Base-by-base conservation (phyloP, 2,888 invertebrate genomes). In the Disparrhopalites patrizii region DNA sequence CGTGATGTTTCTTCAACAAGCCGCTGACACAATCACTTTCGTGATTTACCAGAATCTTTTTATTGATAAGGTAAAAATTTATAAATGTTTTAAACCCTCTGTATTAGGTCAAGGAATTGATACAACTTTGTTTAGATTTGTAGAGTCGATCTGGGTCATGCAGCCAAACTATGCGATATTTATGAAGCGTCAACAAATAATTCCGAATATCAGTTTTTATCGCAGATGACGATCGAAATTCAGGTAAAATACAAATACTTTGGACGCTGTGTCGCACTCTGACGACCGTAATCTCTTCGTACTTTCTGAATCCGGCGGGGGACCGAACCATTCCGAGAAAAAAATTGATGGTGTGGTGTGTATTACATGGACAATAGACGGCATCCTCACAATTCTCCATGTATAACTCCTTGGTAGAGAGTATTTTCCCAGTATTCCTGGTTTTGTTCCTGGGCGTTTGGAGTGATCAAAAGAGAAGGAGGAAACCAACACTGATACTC, bases 1-100 rank as follows among this genome's bases (percentile, higher is more conserved):
- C 13, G 62, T 70, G 1, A 75, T 73, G 75, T 75, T 75, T 52
- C 62, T 75, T 1, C 75, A 75, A 58, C 70, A 73, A 56, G 73
- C 68, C 8, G 75, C 73, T 13, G 75, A 75, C 38, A 75, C 75
- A 8, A 33, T 75, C 25, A 73, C 73, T 13, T 73, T 70, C 36
- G 75, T 75, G 8, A 75, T 75, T 50, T 75, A 71, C 57, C 75
- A 75, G 68, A 75, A 75, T 67, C 66, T 75, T 5, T 75, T 75
- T 61, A 75, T 75, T 56, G 73, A 73, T 25, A 75, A 75, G 69
- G 75, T 75, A 72, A 7, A 13, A 8, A 28, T 23, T 7, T 27
- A 20, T 58, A 36, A 27, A 60, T 43, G n/a, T 40, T 20, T 43
- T 4, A 60, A 23, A 4, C 20, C 27, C 4, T 50, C 8, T 28